These are phyloP conservation scores for Xyrauchen texanus DNA, from an alignment of 2,113 vertebrate genomes.

Conservation along the genomic window DNA sequence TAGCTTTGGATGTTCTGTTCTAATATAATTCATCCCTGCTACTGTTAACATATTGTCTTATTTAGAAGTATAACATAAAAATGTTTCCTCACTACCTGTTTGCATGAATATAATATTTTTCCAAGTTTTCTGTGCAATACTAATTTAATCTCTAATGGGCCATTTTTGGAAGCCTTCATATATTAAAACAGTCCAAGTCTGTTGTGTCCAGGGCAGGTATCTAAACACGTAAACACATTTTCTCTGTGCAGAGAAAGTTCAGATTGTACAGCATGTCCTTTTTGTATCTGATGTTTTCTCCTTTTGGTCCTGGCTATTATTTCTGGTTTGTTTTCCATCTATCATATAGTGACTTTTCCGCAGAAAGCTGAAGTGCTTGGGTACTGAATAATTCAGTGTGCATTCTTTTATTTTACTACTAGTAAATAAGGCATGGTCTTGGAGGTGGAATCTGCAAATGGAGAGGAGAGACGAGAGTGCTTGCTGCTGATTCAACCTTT, in stretches of 20 bases:
- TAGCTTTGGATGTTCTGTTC: too few relatives aligned
- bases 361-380: constrained; percentile 29
- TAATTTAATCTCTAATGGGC: too few relatives aligned
- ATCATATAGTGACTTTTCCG: not conserved
- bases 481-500: not conserved
- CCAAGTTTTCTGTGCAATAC: too few relatives aligned
- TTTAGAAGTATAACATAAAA: too few relatives aligned
- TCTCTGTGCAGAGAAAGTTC: not conserved
- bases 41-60: too few relatives aligned
- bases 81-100: too few relatives aligned
- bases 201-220: not conserved
- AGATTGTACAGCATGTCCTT: not conserved
- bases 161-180: too few relatives aligned
- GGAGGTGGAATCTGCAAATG: not conserved
- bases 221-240: not conserved
- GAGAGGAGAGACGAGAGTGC: not conserved
- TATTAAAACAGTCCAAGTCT: too few relatives aligned
- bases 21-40: too few relatives aligned
- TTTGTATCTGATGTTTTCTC: not conserved
- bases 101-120: too few relatives aligned
- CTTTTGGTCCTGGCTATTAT: constrained; percentile 1
- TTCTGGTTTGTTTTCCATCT: constrained; percentile 5
- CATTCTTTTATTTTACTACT: constrained; percentile 45
- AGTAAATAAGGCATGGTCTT: constrained; percentile 47
- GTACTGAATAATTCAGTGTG: constrained; percentile 67